Conservation (phyloP, 1,140 invertebrate species). For the Goniozus legneri region DNA sequence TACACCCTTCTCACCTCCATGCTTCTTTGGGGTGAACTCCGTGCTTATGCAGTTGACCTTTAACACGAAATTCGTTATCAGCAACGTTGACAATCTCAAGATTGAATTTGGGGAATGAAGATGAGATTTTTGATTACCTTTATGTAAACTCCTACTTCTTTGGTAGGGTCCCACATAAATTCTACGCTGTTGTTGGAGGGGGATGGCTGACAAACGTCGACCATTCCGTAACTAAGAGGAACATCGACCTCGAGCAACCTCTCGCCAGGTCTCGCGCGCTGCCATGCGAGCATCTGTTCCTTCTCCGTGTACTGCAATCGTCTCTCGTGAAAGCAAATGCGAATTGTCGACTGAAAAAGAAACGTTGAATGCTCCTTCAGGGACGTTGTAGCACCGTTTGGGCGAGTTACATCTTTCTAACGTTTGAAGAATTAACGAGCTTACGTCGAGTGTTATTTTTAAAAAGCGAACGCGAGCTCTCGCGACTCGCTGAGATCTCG, state of each 20-base stretch:
- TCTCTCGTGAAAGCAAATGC: constrained; percentile 93
- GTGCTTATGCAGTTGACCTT: constrained; percentile 95
- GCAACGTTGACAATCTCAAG: not conserved
- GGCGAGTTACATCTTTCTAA: constrained; percentile 33
- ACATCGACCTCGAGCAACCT: constrained; percentile 91
- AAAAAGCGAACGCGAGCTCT: too few relatives aligned
- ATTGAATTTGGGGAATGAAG: not conserved
- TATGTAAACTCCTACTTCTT: constrained; percentile 91
- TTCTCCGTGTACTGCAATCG: constrained; percentile 93
- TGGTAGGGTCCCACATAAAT: constrained; percentile 93
- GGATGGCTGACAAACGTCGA: constrained; percentile 73
- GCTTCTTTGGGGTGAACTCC: constrained; percentile 96
- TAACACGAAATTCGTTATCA: not conserved
- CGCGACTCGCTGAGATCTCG: not conserved
- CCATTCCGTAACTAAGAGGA: constrained; percentile 88
- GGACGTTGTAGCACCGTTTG: constrained; percentile 34
- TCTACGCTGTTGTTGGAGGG: constrained; percentile 73
- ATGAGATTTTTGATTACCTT: constrained; percentile 64
- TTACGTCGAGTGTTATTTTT: constrained; percentile 3
- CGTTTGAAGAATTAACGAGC: constrained; percentile 18
- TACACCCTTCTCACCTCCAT: constrained; percentile 96
- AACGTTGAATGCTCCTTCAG: constrained; percentile 34
- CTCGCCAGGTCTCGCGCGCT: constrained; percentile 80
- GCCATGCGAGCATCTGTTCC: constrained; percentile 90
- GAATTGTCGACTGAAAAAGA: constrained; percentile 74